Evolutionary conservation across 2,888 invertebrate species (phyloP).

Genomic region (Volucella inflata): DNA sequence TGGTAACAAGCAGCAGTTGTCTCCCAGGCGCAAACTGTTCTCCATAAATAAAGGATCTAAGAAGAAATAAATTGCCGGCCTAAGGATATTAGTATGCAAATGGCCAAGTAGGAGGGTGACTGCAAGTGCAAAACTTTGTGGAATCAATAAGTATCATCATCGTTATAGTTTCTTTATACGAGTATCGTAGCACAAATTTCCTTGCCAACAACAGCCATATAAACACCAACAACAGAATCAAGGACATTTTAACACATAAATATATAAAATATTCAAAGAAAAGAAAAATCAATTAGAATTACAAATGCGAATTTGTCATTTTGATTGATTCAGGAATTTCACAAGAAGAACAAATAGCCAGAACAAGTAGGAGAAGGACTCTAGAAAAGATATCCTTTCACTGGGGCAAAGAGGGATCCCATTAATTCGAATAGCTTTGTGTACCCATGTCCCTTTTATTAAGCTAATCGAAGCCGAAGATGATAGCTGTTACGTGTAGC

Average conservation of each 20-base stretch:
- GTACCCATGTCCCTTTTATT: not conserved
- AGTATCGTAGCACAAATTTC: not conserved
- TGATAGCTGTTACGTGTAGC: too few species aligned
- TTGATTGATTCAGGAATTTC: conserved; percentile 56
- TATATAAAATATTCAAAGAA: conserved; percentile 35
- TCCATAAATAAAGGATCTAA: conserved; percentile 60
- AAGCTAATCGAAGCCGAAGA: too few species aligned
- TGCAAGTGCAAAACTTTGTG: not conserved
- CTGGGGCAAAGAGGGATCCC: not conserved
- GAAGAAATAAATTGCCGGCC: conserved; percentile 64
- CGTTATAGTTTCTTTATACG: not conserved
- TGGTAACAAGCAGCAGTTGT: not conserved
- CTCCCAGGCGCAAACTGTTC: conserved; percentile 28
- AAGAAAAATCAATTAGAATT: conserved; percentile 1
- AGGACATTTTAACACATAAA: conserved; percentile 56
- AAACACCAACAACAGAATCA: not conserved
- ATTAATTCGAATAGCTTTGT: conserved; percentile 34
- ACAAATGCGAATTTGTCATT: conserved; percentile 18
- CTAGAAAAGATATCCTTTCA: conserved; percentile 2
- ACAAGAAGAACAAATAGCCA: not conserved
- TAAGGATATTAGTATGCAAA: conserved; percentile 59
- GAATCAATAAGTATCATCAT: conserved; percentile 25
- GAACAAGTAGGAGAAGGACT: too few species aligned
- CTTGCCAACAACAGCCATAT: not conserved
- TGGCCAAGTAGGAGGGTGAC: conserved; percentile 10